Evolutionary conservation across 53 echinoderm and acorn worm genomes (phyloP), one percentile per base, ranked within the genome.

Genomic region (Echinometra lucunter): DNA sequence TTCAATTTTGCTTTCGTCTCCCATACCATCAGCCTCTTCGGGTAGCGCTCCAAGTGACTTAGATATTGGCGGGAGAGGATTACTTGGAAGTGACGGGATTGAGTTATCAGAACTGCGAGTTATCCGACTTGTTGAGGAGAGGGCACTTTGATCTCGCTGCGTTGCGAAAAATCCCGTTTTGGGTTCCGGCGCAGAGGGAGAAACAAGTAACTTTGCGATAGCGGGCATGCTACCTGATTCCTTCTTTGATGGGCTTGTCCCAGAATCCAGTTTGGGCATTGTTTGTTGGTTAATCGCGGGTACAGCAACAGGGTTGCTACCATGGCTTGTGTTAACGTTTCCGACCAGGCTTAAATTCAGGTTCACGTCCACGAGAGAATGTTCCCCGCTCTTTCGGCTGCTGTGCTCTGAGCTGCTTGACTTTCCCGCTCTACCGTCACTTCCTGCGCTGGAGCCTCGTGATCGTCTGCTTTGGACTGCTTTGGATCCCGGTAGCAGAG

Each of bases 111-210:
- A 83, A 82, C 66, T 83, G 19, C 94, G 82, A 55, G 60, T n/a
- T 18, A 82, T 30, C 10, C 60, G 94, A 32, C 60, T 60, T 44
- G 18, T 37, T 1, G 66, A 44, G 3, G 94, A 83, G 11, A 58
- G 37, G n/a, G 94, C 85, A 30, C 94, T 94, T 17, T 53, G 45
- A 10, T 94, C 94, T 37, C 94, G 38, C 66, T 94, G 83, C 15
- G 94, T 94, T 4, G 94, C 94, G 66, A 94, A 94, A 66, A 94
- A 94, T 1, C 94, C 94, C 2, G 81, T 30, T 37, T 92, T 92
- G 6, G 80, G 34, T 37, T 75, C 80, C 12, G 93, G 80, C 25
- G 80, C 74, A 35, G 94, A 94, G 6, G 55, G 38, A 30, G 92
- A 32, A 34, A 66, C 23, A 40, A 45, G 69, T 35, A 69, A 60